phyloP scores from a whole-genome alignment of 2,888 invertebrate species.

The Aquatica leii region DNA sequence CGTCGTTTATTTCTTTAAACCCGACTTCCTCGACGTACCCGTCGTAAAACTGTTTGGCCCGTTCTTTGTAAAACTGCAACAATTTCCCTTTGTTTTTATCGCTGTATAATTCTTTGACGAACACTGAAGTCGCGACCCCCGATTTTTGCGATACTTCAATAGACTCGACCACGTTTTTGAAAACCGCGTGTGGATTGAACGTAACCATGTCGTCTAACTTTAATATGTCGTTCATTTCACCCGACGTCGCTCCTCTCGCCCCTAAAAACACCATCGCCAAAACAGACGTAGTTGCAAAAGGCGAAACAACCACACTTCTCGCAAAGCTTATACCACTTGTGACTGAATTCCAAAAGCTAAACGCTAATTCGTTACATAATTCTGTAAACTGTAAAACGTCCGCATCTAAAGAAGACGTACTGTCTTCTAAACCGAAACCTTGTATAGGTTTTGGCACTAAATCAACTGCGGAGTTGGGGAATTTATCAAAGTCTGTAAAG shows the following conservation, averaged over 20 bases:
- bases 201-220: slow-evolving; percentile 87
- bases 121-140: slow-evolving; percentile 82
- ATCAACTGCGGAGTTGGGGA: slow-evolving; percentile 58
- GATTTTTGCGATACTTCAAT: slow-evolving; percentile 72
- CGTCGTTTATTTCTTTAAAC: slow-evolving; percentile 82
- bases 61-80: slow-evolving; percentile 86
- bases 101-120: slow-evolving; percentile 83
- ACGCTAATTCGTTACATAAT: slow-evolving; percentile 85
- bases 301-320: slow-evolving; percentile 81
- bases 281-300: slow-evolving; percentile 85
- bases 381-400: slow-evolving; percentile 81
- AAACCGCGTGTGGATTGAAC: slow-evolving; percentile 87
- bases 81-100: slow-evolving; percentile 82
- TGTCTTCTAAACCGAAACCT: slow-evolving; percentile 79
- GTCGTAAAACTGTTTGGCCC: slow-evolving; percentile 86
- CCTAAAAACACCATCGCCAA: slow-evolving; percentile 92
- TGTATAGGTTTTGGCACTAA: slow-evolving; percentile 66
- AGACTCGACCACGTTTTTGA: slow-evolving; percentile 86
- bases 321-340: slow-evolving; percentile 76
- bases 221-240: slow-evolving; percentile 88
- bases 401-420: slow-evolving; percentile 73
- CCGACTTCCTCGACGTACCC: slow-evolving; percentile 87
- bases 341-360: slow-evolving; percentile 81
- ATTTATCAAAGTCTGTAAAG: slow-evolving; percentile 25
- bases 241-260: slow-evolving; percentile 85